Evolutionary conservation across 2,888 invertebrate genomes (phyloP), one percentile per base, ranked within the genome.

Genomic region (Spisula subtruncata): DNA sequence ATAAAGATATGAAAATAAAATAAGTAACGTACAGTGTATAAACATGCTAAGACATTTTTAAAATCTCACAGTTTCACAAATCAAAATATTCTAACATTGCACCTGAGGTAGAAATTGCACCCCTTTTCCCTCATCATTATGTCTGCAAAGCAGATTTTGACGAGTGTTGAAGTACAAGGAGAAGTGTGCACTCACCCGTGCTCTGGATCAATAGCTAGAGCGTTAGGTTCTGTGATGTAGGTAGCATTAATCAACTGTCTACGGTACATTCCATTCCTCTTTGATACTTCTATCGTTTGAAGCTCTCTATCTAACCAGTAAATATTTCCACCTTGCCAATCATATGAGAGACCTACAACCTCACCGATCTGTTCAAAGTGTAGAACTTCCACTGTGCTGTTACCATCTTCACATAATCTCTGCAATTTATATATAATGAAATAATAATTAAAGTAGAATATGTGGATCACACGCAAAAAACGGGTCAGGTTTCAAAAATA

Each of bases 301-400:
- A 98, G 97, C 86, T 98, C 97, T 0, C 98, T 98, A 95, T 99
- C 98, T 0, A 98, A 98, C 96, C 99, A 99, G 97, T 98, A 99
- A 25, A 99, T 96, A 88, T 98, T 98, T 89, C 98, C 98, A 0
- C 98, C 98, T 20, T 98, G 98, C 98, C 98, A 99, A 96, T 99
- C 99, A 84, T 98, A 97, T 0, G 98, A 98, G 66, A 99, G 98
- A 12, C 98, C 98, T 29, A 98, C 89, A 1, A 94, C 89, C 5
- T 84, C 80, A 0, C 86, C 83, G n/a, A 93, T 83, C n/a, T 89
- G 86, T 16, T 86, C 86, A 51, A 88, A 88, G 56, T 92, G 89
- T 25, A 92, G 71, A 16, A 91, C 81, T 48, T 91, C 86, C 14
- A 90, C 41, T 12, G 87, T 97, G 0, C 97, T 87, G 25, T 90